Evolutionary conservation across 2,113 vertebrate genomes (phyloP), one percentile per base, ranked within the genome.

Genomic region (Ivindomyrus marchei): DNA sequence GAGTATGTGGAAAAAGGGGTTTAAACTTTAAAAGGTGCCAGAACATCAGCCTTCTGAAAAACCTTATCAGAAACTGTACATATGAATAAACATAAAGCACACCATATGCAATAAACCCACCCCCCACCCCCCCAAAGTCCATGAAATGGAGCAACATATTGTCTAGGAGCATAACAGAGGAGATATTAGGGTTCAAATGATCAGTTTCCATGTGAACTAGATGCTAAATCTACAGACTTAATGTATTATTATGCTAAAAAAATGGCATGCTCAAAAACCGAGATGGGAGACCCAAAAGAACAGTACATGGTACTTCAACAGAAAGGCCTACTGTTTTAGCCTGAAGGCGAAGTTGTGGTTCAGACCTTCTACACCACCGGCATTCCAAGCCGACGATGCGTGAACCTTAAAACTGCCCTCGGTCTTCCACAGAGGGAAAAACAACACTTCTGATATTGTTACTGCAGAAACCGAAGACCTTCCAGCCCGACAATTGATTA

Each of bases 141-240:
- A 77, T 42, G 36, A 1, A 80, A 80, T 80, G 74, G 15, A 80
- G 42, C n/a, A 24, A 74, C 46, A 56, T 89, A 45, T 56, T 87
- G 36, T 66, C n/a, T 66, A 66, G n/a, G 3, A 70, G 62, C 58
- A 88, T 47, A 92, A 92, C 90, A 80, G 36, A 42, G 36, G 11
- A 42, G 36, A 80, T 80, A 39, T 39, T 27, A n/a, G 10, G 15
- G 15, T 77, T 39, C 31, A 10, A 77, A 77, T 17, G 15, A 77
- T 36, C 31, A 17, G 27, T 39, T 77, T 77, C 92, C 80, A 91
- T 6, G 13, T 83, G 87, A 80, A 90, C 90, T 42, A 66, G 90
- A 91, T 56, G 62, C 2, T 90, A 91, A 92, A 92, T 90, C 90
- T 83, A 87, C 13, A 50, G 74, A 24, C 45, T 42, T 66, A 66